phyloP scores from a whole-genome alignment of 2,888 invertebrate species.

The Lithophane ornitopus region DNA sequence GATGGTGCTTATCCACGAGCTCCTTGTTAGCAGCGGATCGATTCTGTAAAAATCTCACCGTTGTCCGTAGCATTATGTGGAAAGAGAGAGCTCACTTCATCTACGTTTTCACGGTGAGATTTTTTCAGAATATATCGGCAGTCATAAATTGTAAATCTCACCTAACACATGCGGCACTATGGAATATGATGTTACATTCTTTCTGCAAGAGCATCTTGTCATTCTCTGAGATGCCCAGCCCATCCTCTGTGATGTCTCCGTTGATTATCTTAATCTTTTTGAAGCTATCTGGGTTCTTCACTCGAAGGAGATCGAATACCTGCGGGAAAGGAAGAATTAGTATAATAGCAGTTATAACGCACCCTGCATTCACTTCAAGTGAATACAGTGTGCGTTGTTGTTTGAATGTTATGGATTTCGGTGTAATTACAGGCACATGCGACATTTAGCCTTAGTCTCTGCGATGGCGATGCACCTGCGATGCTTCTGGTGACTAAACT shows the following conservation, averaged over 20 bases:
- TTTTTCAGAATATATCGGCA: too few species aligned
- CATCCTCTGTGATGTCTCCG: conserved; percentile 92
- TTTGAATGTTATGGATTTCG: too few species aligned
- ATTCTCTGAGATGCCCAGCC: conserved; percentile 90
- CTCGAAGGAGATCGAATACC: conserved; percentile 90
- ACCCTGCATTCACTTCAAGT: too few species aligned
- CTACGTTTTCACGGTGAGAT: too few species aligned
- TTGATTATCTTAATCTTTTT: conserved; percentile 92
- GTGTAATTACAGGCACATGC: not conserved
- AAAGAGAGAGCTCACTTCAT: too few species aligned
- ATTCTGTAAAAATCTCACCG: too few species aligned
- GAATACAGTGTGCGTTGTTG: not conserved
- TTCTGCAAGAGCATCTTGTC: conserved; percentile 90
- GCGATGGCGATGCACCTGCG: not conserved
- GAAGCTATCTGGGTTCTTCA: conserved; percentile 89
- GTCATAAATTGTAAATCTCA: conserved; percentile 50
- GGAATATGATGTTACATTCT: conserved; percentile 94
- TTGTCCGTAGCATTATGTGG: too few species aligned
- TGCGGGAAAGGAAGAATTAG: conserved; percentile 62
- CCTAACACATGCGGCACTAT: conserved; percentile 96
- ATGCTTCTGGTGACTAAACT: not conserved
- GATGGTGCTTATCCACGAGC: not conserved
- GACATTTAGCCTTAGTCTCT: not conserved
- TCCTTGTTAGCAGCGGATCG: not conserved
- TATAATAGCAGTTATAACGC: not conserved